Base-by-base conservation (phyloP, 2,888 invertebrate species). In the Temnothorax rugatulus region DNA sequence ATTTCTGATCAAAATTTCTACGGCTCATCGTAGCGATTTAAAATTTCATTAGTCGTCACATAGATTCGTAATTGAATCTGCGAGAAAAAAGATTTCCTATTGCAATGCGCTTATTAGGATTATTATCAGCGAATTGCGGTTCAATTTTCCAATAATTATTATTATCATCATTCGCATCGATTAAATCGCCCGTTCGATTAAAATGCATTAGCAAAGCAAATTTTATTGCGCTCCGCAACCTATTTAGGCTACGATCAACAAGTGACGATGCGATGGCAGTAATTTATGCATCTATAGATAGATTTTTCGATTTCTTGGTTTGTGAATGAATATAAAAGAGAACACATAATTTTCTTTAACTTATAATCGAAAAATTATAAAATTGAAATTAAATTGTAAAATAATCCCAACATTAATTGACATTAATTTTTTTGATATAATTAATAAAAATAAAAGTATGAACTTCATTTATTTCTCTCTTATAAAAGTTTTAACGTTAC, bases 151-250 rank as follows among this genome's bases (percentile, higher is more conserved):
- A 59, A 34, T 50, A 11, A 79, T 79, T 71, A 59, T 18, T 29
- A 29, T 29, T 29, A 29, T 29, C 18, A 0, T 44, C 18, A 66
- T 66, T 66, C 25, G 66, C 11, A 34, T 47, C 47, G 59, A 68
- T 77, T 76, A 68, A 68, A 68, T 29, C 18, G 47, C 25, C 5
- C 41, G 47, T 47, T 59, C 71, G 47, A 71, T 57, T 79, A 79
- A 79, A 71, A 71, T 25, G 57, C 47, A 79, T 79, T 79, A 79
- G 79, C 79, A 79, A 79, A 59, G 79, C 71, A 79, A 79, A 79
- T 71, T 79, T 79, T 79, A 68, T 79, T 79, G 57, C 44, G 34
- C 57, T 29, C 38, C 34, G 8, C 34, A 29, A 21, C 47, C 18
- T 79, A 59, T 59, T 71, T 64, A 52, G 41, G 63, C 69, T 61